Evolutionary conservation across 2,888 invertebrate genomes (phyloP).

Genomic region (Tenthredo amoena): DNA sequence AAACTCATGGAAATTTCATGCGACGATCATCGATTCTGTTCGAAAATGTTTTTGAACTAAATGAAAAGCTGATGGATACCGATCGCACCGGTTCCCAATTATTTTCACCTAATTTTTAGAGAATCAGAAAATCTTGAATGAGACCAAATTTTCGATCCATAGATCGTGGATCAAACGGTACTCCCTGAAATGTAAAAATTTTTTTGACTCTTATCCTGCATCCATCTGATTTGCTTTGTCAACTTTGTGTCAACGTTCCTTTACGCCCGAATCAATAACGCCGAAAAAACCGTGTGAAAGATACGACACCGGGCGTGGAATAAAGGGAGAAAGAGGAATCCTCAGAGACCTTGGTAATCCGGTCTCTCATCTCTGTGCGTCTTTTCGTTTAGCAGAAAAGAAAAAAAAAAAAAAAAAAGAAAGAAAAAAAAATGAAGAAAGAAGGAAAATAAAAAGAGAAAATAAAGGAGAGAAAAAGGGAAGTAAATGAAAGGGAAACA

Average conservation of each 20-base stretch:
- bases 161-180: neutral
- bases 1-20: neutral
- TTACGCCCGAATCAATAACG: slow-evolving; percentile 41
- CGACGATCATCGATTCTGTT: neutral
- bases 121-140: neutral
- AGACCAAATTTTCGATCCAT: neutral
- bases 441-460: neutral
- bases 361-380: neutral
- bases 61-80: neutral
- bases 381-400: slow-evolving; percentile 1
- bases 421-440: neutral
- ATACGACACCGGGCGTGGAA: neutral
- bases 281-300: slow-evolving; percentile 3
- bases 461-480: neutral
- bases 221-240: slow-evolving; percentile 36
- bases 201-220: neutral
- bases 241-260: slow-evolving; percentile 30
- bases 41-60: neutral
- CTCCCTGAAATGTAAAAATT: neutral
- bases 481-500: neutral
- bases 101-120: neutral
- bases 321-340: slow-evolving; percentile 14
- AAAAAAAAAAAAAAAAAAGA: neutral
- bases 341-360: slow-evolving; percentile 39
- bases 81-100: neutral